Conservation (phyloP, 2,113 vertebrate species). For the Saimiri boliviensis region DNA sequence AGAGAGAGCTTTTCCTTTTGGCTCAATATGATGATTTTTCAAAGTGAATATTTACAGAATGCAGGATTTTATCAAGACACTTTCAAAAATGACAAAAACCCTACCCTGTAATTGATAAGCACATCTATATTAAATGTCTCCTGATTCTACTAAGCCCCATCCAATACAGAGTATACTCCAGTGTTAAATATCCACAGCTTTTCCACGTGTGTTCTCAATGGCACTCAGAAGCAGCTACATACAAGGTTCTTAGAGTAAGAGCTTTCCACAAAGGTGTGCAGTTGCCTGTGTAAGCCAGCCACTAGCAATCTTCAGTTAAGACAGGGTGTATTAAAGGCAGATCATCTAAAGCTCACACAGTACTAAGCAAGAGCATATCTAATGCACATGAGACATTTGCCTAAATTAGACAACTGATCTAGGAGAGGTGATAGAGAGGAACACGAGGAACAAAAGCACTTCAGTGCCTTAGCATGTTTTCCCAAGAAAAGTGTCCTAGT, state of each 20-base stretch:
- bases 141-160: not conserved
- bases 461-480: not conserved
- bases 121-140: not conserved
- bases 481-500: not conserved
- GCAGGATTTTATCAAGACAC: not conserved
- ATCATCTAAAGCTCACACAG: too few relatives aligned
- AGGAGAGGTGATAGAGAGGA: not conserved
- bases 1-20: not conserved
- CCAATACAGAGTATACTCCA: not conserved
- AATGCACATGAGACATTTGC: not conserved
- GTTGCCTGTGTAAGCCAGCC: not conserved
- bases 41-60: not conserved
- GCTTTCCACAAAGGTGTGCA: not conserved
- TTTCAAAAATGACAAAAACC: slow-evolving; percentile 23
- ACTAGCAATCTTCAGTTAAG: not conserved
- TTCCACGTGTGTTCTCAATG: not conserved
- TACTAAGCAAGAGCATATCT: not conserved
- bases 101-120: not conserved
- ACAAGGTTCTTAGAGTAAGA: not conserved
- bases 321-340: not conserved
- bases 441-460: not conserved
- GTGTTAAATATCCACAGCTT: rapidly evolving
- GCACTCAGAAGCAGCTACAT: not conserved
- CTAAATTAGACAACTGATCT: not conserved
- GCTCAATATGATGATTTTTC: not conserved